phyloP scores from a whole-genome alignment of 1,140 invertebrate genomes.

The Elymnias hypermnestra region DNA sequence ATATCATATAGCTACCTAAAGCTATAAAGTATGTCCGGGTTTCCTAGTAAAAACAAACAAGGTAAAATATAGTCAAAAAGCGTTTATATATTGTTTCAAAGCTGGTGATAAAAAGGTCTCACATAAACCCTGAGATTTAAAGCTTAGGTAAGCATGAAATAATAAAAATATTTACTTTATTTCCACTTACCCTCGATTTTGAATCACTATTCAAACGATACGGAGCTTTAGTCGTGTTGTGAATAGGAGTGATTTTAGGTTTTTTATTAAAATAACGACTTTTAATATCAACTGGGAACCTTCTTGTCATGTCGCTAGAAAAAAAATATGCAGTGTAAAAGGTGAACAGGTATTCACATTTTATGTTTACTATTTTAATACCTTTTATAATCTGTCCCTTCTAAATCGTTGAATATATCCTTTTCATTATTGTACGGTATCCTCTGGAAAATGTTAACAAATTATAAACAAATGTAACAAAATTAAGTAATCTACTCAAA shows the following conservation, averaged over 20 bases:
- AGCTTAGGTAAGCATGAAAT: too few relatives aligned
- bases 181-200: conserved; percentile 1
- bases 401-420: background rate
- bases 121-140: too few relatives aligned
- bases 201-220: background rate
- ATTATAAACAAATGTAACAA: background rate
- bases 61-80: too few relatives aligned
- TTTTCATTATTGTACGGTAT: background rate
- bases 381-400: background rate
- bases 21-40: too few relatives aligned
- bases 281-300: background rate
- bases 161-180: background rate
- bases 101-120: too few relatives aligned
- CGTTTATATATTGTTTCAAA: too few relatives aligned
- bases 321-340: too few relatives aligned
- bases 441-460: background rate
- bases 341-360: too few relatives aligned
- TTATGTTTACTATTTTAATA: background rate
- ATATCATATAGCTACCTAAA: too few relatives aligned
- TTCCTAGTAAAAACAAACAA: too few relatives aligned
- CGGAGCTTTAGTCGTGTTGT: conserved; percentile 1
- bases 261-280: conserved; percentile 6
- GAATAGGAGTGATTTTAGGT: background rate
- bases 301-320: background rate
- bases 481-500: too few relatives aligned